Base-by-base conservation (phyloP, 30 jellyfish, hydroid and myxozoan genomes). In the Clytia hemisphaerica region DNA sequence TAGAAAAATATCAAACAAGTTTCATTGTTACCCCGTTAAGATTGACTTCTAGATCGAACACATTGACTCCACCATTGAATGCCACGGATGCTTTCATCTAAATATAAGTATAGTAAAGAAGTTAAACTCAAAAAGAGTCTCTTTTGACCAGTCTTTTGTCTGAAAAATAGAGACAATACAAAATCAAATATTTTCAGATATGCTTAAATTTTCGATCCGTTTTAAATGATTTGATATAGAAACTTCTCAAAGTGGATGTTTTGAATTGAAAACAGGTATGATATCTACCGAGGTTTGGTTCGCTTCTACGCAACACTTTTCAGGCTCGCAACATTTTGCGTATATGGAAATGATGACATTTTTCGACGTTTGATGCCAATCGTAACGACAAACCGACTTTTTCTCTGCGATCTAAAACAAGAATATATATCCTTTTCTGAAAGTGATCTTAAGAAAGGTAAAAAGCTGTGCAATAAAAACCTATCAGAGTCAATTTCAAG, bases 361-460 rank as follows among this genome's bases (percentile, higher is more conserved):
- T 3, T 92, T 61, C 2, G 83, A 92, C 2, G 96, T 87, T 47
- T 87, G 96, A 68, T 87, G 93, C 96, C 96, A 87, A 54, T 87
- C 96, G 65, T 78, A 87, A 37, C 96, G 79, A 58, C 96, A 85
- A 12, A 82, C 76, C 4, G 96, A 60, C 46, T 85, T 77, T 81
- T 85, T 85, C 33, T 71, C 85, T 3, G 93, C 96, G 59, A 46
- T 85, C 96, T 85, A 51, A 0, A 62, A 53, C 1, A 16, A 7
- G 35, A 29, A 29, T 3, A 30, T n/a, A 4, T 62, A 4, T 4
- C 30, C 22, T n/a, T 22, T 3, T 5, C 2, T 3, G 33, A 3
- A 58, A 19, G 2, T 58, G 31, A 58, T 19, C 33, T 58, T 38
- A 42, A 42, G n/a, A 42, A 42, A 12, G n/a, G 15, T 19, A 16